Conservation (phyloP, 1,140 invertebrate species). For the Papilio polytes region DNA sequence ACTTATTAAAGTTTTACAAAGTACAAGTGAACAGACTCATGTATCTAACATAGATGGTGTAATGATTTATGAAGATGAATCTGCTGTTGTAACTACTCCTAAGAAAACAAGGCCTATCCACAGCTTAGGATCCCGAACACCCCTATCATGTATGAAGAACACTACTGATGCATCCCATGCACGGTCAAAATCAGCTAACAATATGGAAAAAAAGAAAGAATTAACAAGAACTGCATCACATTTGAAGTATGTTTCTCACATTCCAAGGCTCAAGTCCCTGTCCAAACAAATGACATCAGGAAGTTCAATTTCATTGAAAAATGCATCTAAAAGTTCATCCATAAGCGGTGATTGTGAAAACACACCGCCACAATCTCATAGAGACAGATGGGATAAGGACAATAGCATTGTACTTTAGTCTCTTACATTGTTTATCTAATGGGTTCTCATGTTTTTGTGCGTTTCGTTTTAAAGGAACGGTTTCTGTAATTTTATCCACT, state of each 20-base stretch:
- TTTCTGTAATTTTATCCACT: slow-evolving; percentile 16
- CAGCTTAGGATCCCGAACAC: slow-evolving; percentile 70
- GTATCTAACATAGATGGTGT: slow-evolving; percentile 60
- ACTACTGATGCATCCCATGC: slow-evolving; percentile 64
- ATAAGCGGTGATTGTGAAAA: slow-evolving; percentile 78
- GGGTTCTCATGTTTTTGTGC: slow-evolving; percentile 11
- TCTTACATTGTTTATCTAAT: neutral
- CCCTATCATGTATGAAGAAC: slow-evolving; percentile 79
- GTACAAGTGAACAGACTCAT: slow-evolving; percentile 62
- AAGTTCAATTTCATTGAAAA: slow-evolving; percentile 72
- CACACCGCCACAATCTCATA: slow-evolving; percentile 79
- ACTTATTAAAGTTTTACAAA: slow-evolving; percentile 73
- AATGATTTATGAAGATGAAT: slow-evolving; percentile 78
- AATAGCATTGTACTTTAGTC: slow-evolving; percentile 77
- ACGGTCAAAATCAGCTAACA: slow-evolving; percentile 75
- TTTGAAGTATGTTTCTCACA: slow-evolving; percentile 70
- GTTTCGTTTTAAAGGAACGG: slow-evolving; percentile 10
- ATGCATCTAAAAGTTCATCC: slow-evolving; percentile 57
- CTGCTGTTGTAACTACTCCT: slow-evolving; percentile 60
- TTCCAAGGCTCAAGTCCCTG: slow-evolving; percentile 73
- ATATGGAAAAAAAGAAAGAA: slow-evolving; percentile 60
- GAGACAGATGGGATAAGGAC: slow-evolving; percentile 81
- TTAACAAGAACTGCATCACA: slow-evolving; percentile 51
- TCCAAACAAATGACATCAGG: slow-evolving; percentile 58
- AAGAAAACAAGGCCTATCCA: slow-evolving; percentile 67